These are phyloP conservation scores for Lacerta bilineata DNA, from an alignment of 2,797 vertebrate genomes.

Conservation along the genomic window DNA sequence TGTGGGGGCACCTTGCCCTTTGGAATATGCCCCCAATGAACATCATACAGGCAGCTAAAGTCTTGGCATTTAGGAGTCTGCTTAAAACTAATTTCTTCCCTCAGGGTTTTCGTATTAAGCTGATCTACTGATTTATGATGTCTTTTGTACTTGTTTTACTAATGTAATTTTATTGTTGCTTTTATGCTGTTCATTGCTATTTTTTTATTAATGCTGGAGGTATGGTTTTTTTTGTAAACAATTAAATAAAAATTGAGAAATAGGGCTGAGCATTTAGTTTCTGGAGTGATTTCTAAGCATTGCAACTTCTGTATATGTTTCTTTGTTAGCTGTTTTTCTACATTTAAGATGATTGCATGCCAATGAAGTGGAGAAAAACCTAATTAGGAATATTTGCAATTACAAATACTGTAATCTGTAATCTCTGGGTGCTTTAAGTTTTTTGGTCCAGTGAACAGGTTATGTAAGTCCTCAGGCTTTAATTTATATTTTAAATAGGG, in stretches of 20 bases:
- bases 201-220: too few species aligned
- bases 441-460: conserved; percentile 22
- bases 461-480: neutral
- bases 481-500: neutral
- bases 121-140: too few species aligned
- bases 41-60: too few species aligned
- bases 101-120: too few species aligned
- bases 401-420: neutral
- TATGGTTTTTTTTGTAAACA: neutral
- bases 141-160: too few species aligned
- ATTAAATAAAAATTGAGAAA: neutral
- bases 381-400: neutral
- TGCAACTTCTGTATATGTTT: neutral
- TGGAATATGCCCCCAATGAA: too few species aligned
- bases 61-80: too few species aligned
- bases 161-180: too few species aligned
- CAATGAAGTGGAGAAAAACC: conserved; percentile 11
- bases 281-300: neutral
- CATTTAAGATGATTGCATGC: conserved; percentile 11
- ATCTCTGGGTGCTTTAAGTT: neutral
- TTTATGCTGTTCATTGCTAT: too few species aligned
- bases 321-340: neutral
- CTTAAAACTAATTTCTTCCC: too few species aligned
- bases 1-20: too few species aligned
- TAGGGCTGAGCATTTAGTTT: neutral